Evolutionary conservation across 53 echinoderm and acorn worm species (phyloP).

Genomic region (Henricia sp.): DNA sequence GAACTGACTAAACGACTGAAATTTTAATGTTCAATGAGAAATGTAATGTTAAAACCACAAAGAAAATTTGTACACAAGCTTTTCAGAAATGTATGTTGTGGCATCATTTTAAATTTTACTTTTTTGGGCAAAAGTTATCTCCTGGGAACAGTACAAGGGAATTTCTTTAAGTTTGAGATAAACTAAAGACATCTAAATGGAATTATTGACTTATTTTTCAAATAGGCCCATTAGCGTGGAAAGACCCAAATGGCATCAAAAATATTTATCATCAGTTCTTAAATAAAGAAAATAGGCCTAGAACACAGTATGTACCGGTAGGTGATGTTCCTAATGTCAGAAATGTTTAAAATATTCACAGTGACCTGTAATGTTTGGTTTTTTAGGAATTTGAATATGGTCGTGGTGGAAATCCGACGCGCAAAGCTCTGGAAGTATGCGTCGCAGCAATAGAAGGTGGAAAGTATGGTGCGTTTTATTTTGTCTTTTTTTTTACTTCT

Average conservation of each 20-base stretch:
- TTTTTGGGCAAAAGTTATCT: no score
- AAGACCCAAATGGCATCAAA: background rate
- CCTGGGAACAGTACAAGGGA: no score
- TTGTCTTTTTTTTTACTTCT: no score
- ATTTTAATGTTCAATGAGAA: no score
- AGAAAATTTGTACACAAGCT: no score
- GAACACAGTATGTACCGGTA: background rate
- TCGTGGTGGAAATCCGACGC: constrained; percentile 91
- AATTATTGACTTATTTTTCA: no score
- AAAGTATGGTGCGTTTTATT: constrained; percentile 84
- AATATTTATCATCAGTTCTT: background rate
- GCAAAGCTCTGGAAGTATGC: constrained; percentile 75
- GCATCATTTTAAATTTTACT: background rate
- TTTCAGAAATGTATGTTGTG: no score
- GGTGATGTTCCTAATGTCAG: background rate
- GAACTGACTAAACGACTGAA: no score
- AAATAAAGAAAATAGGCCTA: background rate
- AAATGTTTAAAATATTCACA: background rate
- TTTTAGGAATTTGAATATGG: constrained; percentile 89
- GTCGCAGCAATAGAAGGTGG: constrained; percentile 85
- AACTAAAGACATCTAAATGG: no score
- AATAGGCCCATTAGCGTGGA: no score
- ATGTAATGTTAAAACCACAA: no score
- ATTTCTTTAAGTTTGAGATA: no score
- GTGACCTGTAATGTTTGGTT: background rate